Base-by-base conservation (phyloP, 2,888 invertebrate genomes). In the Scaptomyza reducta region DNA sequence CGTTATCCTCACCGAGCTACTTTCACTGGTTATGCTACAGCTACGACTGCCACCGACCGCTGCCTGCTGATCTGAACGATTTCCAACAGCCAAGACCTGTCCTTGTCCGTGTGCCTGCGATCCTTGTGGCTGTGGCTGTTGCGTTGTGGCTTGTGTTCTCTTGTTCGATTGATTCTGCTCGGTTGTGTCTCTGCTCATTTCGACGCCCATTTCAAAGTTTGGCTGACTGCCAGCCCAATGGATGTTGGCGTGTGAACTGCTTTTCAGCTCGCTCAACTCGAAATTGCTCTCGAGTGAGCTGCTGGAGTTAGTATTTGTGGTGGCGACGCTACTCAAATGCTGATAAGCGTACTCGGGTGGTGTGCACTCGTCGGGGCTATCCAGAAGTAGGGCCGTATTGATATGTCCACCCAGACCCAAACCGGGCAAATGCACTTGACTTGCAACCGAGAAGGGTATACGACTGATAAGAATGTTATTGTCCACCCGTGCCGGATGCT, bases 281-380 rank as follows among this genome's bases (percentile, higher is more conserved):
- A 83, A 89, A 60, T 83, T 89, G 58, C 89, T 89, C 61, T 90
- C 90, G 18, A 90, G 69, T 16, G 90, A 90, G 5, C 89, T 90
- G 61, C 89, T 90, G 5, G 90, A 90, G 27, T 90, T 90, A 38
- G 85, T 81, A n/a, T 89, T 90, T 46, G 83, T 82, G 38, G 89
- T 90, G 53, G 90, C 89, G 1, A 90, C 90, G 62, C 90, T 90
- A 57, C 90, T 90, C 63, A 90, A 61, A 45, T 90, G 89, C 35
- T 89, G 86, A 38, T 91, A 91, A 33, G 89, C 88, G 74, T 86
- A 91, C 44, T 91, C 91, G 5, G 91, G 90, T 11, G 91, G 91
- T 13, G 90, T 90, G 35, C 79, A 79, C 73, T 90, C 91, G 83
- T 91, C 91, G 6, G 91, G 91, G 41, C 91, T 91, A 54, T 91